phyloP scores from a whole-genome alignment of 2,888 invertebrate genomes.

The Hoplodrina ambigua region DNA sequence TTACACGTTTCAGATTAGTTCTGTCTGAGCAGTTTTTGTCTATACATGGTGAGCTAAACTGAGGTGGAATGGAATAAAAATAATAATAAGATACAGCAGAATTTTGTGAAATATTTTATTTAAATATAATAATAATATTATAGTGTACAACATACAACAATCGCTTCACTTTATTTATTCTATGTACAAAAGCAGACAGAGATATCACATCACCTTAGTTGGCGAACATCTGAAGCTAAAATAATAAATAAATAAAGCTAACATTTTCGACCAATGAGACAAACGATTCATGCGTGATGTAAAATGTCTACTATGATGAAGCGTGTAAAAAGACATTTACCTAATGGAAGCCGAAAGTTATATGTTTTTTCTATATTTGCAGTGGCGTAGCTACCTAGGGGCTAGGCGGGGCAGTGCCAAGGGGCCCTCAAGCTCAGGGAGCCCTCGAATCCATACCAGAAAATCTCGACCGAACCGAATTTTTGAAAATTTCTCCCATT shows the following conservation, averaged over 20 bases:
- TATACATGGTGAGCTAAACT: no score
- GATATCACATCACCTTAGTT: constrained; percentile 67
- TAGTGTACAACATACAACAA: constrained; percentile 60
- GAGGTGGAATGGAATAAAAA: neutral
- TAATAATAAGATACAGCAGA: neutral
- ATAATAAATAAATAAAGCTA: constrained; percentile 17
- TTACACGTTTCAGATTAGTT: no score
- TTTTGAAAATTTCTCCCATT: no score
- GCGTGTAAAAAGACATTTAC: no score
- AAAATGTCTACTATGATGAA: neutral
- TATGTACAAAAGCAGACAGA: constrained; percentile 72
- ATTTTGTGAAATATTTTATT: constrained; percentile 55
- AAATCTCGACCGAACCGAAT: no score
- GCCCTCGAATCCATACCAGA: no score
- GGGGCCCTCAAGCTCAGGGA: no score
- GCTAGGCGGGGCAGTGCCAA: no score
- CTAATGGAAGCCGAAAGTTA: neutral
- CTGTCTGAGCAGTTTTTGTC: no score
- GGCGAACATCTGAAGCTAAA: constrained; percentile 57
- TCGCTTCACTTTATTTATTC: constrained; percentile 52
- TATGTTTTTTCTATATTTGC: neutral
- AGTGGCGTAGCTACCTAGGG: neutral
- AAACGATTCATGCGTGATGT: neutral
- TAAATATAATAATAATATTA: constrained; percentile 57
- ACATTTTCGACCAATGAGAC: neutral